These are phyloP conservation scores for Strigamia crassipes DNA, from an alignment of 2,888 invertebrate species.

Conservation along the genomic window DNA sequence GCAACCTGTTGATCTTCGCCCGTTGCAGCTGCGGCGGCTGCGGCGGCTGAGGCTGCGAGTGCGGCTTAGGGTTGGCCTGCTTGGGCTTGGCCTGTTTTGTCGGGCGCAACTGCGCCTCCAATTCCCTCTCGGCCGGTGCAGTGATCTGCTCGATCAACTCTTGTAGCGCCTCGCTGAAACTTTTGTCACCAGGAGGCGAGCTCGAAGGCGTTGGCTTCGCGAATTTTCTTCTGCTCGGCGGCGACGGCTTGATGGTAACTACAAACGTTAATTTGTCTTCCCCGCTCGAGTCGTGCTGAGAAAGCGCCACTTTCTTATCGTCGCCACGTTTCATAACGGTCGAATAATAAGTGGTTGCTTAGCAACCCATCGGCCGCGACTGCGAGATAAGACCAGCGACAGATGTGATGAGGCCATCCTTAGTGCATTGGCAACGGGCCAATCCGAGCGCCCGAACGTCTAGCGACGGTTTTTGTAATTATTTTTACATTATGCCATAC, in stretches of 20 bases:
- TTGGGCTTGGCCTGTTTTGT: not conserved
- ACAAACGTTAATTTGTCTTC: slow-evolving; percentile 41
- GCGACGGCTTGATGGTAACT: slow-evolving; percentile 45
- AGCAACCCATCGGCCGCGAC: not conserved
- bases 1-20: not conserved
- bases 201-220: not conserved
- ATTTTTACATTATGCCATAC: no score
- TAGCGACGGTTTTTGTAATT: not conserved
- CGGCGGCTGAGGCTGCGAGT: no score
- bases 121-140: slow-evolving; percentile 41
- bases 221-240: slow-evolving; percentile 37
- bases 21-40: not conserved
- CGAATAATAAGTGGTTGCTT: not conserved
- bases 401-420: slow-evolving; percentile 6
- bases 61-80: no score
- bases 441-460: not conserved
- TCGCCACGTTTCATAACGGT: not conserved
- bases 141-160: slow-evolving; percentile 45
- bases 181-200: slow-evolving; percentile 36
- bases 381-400: not conserved
- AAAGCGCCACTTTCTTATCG: not conserved
- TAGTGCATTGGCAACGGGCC: not conserved
- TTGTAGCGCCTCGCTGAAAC: slow-evolving; percentile 43
- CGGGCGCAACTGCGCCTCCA: slow-evolving; percentile 37
- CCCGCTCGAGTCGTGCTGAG: not conserved